These are phyloP conservation scores for Oxyruncus cristatus DNA, from an alignment of 2,113 vertebrate species.

Conservation along the genomic window DNA sequence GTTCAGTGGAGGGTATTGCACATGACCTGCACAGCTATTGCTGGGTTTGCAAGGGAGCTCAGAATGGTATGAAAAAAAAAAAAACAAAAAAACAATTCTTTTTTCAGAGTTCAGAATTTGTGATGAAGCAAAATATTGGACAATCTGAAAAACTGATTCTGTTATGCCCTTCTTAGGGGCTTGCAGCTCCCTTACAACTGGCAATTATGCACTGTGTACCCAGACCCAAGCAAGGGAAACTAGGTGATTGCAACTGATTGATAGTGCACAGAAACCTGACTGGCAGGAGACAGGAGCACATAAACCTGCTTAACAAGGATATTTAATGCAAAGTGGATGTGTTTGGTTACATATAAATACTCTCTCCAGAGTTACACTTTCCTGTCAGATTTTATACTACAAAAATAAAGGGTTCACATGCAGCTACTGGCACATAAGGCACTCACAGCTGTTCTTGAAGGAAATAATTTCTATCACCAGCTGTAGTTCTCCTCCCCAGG, in stretches of 20 bases:
- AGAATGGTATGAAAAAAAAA: background rate
- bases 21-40: rapidly evolving
- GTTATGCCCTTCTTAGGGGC: background rate
- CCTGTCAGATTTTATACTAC: slow-evolving; percentile 43
- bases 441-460: slow-evolving; percentile 54
- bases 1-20: background rate
- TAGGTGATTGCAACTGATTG: background rate
- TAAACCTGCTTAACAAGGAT: slow-evolving; percentile 37
- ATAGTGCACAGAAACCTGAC: background rate
- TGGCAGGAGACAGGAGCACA: background rate
- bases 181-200: background rate
- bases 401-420: slow-evolving; percentile 37
- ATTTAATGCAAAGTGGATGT: slow-evolving; percentile 24
- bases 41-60: background rate
- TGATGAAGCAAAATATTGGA: background rate
- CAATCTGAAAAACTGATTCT: background rate
- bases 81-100: rapidly evolving
- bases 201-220: background rate
- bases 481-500: slow-evolving; percentile 25
- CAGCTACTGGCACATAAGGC: slow-evolving; percentile 45
- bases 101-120: background rate
- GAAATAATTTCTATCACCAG: slow-evolving; percentile 52
- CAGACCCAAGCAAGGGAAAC: background rate
- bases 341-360: slow-evolving; percentile 32
- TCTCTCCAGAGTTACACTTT: slow-evolving; percentile 6